phyloP scores from a whole-genome alignment of 2,113 vertebrate species.

The Micronisus gabar region DNA sequence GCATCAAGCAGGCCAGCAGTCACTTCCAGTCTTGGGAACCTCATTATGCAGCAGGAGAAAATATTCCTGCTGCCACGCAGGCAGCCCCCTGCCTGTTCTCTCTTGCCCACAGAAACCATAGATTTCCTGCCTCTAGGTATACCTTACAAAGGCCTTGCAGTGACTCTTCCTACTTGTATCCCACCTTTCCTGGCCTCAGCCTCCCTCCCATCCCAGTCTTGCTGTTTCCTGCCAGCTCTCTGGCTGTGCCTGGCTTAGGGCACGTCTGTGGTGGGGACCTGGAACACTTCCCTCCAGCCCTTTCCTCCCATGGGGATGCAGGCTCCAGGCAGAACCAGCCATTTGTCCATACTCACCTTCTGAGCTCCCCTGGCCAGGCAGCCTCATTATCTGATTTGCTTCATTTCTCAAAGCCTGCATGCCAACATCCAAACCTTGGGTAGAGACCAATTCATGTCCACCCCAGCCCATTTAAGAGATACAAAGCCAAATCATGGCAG shows the following conservation, averaged over 20 bases:
- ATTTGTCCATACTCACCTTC: rapidly evolving
- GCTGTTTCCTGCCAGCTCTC: background rate
- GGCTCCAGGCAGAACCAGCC: background rate
- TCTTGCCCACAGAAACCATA: background rate
- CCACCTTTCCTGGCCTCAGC: background rate
- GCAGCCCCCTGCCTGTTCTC: background rate
- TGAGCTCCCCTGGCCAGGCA: background rate
- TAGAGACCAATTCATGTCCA: background rate
- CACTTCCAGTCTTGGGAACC: background rate
- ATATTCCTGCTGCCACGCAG: background rate
- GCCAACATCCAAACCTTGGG: background rate
- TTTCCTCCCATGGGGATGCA: background rate
- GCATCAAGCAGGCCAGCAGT: background rate
- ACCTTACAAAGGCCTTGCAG: background rate
- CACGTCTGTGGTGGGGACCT: rapidly evolving
- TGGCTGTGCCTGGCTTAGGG: background rate
- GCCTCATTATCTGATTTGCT: background rate
- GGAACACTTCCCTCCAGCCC: background rate
- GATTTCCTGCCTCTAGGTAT: background rate
- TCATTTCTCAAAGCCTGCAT: background rate
- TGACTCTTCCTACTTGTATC: background rate
- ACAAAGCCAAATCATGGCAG: rapidly evolving
- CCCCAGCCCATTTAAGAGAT: background rate
- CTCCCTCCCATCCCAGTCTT: background rate
- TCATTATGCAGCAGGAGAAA: background rate